Conservation (phyloP, 2,888 invertebrate species). For the Pyralis farinalis region DNA sequence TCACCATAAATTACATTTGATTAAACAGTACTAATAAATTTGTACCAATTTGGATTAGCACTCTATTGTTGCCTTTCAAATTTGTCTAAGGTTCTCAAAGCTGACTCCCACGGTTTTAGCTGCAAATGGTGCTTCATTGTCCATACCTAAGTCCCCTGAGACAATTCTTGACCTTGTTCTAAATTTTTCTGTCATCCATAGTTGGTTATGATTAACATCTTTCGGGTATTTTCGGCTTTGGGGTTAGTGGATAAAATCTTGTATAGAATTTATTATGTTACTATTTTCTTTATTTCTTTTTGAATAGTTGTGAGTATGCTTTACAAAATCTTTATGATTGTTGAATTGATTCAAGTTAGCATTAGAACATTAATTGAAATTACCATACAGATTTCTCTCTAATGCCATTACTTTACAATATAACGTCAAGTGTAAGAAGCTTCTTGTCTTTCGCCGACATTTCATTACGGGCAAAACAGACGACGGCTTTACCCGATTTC, state of each 20-base stretch:
- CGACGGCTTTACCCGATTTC: constrained; percentile 17
- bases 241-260: constrained; percentile 3
- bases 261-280: background rate
- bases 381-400: background rate
- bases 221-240: constrained; percentile 12
- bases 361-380: no score
- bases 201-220: constrained; percentile 21
- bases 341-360: no score
- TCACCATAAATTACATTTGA: constrained; percentile 15
- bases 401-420: constrained; percentile 13
- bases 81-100: constrained; percentile 52
- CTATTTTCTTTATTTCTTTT: background rate
- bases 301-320: no score
- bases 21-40: constrained; percentile 23
- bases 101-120: constrained; percentile 61
- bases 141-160: constrained; percentile 53
- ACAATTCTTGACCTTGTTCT: constrained; percentile 74
- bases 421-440: constrained; percentile 10
- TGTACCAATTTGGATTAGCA: constrained; percentile 33
- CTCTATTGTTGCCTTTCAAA: constrained; percentile 37
- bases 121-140: constrained; percentile 61
- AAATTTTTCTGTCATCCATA: constrained; percentile 46
- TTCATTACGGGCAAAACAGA: constrained; percentile 16
- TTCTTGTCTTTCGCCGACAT: constrained; percentile 15
- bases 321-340: no score